Base-by-base conservation (phyloP, 2,113 vertebrate species). In the Oxyruncus cristatus region DNA sequence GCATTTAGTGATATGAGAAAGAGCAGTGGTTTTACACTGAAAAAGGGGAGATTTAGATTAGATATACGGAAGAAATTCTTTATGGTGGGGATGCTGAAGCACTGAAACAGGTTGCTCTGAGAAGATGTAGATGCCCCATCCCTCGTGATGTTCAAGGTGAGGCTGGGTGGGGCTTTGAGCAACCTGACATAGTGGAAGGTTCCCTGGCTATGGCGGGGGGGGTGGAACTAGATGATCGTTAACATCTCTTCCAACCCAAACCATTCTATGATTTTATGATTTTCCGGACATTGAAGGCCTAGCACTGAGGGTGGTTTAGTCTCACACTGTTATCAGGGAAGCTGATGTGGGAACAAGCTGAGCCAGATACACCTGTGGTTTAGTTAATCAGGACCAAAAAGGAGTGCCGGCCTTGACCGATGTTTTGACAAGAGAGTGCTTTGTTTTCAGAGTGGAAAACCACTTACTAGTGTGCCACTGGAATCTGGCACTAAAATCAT, bases 191-290 rank as follows among this genome's bases (percentile, higher is more conserved):
- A 22, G 30, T 15, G 28, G 30, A 62, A 47, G 2, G 7, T 41
- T 9, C 7, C 37, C 16, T 46, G 11, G 30, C 6, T 11, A 4
- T 24, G 13, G n/a, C 8, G 41, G 14, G 3, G 6, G 1, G 20
- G 3, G 20, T 44, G 23, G 23, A 61, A 53, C 9, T 10, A 14
- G 16, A 14, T 41, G 24, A 23, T 49, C 2, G 53, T 70, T 55
- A 62, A 62, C 27, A 9, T 2, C 3, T 6, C 4, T 12, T 62
- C 26, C 12, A 46, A 9, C 7, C 3, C 27, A 41, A 68, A 47
- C 1, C 1, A 19, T 47, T 55, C n/a, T 27, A 32, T 53, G 24
- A 10, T n/a, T 75, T 55, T 32, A 11, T 62, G n/a, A 46, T 52
- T 67, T 72, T 80, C 42, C 9, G 41, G 49, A 8, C 26, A 37